Evolutionary conservation across 2,888 invertebrate species (phyloP).

Genomic region (Eupithecia abbreviata): DNA sequence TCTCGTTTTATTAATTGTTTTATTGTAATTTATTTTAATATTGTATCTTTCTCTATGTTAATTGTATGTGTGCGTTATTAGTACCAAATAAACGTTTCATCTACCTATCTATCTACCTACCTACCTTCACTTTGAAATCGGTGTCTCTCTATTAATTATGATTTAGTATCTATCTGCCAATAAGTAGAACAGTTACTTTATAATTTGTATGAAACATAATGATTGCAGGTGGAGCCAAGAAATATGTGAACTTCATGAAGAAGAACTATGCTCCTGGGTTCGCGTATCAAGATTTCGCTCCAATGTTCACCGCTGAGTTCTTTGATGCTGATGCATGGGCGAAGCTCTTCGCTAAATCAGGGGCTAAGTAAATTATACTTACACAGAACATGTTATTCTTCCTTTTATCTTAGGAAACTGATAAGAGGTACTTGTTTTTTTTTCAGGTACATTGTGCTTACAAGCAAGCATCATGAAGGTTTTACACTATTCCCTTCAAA

Average conservation of each 20-base stretch:
- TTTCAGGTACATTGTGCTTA: slow-evolving; percentile 86
- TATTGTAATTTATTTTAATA: no score
- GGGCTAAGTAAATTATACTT: slow-evolving; percentile 87
- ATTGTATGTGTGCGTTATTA: no score
- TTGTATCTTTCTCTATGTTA: no score
- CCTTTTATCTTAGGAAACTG: neutral
- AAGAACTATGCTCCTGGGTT: slow-evolving; percentile 92
- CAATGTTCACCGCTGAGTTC: slow-evolving; percentile 94
- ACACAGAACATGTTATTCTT: neutral
- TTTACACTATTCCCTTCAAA: slow-evolving; percentile 93
- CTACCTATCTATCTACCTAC: no score
- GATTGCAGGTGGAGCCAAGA: slow-evolving; percentile 60
- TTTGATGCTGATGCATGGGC: slow-evolving; percentile 94
- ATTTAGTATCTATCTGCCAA: neutral
- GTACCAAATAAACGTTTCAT: no score
- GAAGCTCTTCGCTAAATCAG: slow-evolving; percentile 90
- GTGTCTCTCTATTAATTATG: no score
- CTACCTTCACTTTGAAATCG: no score
- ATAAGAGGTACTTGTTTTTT: neutral
- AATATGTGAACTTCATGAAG: slow-evolving; percentile 88
- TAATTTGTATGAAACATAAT: neutral
- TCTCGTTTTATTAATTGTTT: no score
- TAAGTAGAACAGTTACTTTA: neutral
- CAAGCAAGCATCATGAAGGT: slow-evolving; percentile 95
- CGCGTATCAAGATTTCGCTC: slow-evolving; percentile 96